Conservation (phyloP, 2,113 vertebrate genomes). For the Psettodes erumei region DNA sequence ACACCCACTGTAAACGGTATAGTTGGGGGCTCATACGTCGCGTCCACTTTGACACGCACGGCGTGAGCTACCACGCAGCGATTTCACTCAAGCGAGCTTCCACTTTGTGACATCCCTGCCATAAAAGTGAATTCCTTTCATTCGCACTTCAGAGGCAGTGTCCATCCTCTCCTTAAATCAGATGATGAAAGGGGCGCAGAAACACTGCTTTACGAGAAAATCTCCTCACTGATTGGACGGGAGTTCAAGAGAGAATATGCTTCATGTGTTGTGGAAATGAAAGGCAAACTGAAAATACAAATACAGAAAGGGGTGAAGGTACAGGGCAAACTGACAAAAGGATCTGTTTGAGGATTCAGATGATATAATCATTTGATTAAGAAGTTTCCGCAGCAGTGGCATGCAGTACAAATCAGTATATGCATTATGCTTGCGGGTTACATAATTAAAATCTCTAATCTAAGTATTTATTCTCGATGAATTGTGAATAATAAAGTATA, state of each 20-base stretch:
- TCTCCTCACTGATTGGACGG: background rate
- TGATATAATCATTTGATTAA: background rate
- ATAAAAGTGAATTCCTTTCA: slow-evolving; percentile 8
- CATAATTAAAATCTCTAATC: background rate
- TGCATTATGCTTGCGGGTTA: background rate
- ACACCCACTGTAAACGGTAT: background rate
- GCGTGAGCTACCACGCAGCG: background rate
- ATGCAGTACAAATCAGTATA: background rate
- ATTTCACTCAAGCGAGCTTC: background rate
- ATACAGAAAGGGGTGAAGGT: background rate
- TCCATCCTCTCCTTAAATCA: background rate
- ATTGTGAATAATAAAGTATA: background rate
- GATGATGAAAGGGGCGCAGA: background rate
- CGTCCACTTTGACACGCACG: slow-evolving; percentile 10
- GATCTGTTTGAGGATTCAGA: background rate
- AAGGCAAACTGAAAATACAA: background rate
- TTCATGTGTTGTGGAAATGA: background rate
- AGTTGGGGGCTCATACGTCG: slow-evolving; percentile 2
- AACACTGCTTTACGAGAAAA: background rate
- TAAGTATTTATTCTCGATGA: background rate
- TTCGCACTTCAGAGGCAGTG: background rate
- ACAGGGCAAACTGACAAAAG: background rate
- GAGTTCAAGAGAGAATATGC: background rate
- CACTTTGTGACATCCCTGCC: background rate
- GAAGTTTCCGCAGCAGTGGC: background rate